Base-by-base conservation (phyloP, 2,113 vertebrate genomes). In the Scomber scombrus region DNA sequence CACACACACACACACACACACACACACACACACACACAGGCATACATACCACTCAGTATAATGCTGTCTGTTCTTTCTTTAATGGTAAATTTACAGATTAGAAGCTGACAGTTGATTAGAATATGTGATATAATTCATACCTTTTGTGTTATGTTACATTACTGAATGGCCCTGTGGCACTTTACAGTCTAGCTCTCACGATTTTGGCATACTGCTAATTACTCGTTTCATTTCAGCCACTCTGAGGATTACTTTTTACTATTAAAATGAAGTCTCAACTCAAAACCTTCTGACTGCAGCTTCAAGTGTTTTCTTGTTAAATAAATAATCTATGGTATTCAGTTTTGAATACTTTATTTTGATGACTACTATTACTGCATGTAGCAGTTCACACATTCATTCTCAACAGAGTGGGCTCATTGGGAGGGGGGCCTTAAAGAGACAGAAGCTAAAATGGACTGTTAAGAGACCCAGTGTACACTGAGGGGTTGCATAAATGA, bases 341-440 rank as follows among this genome's bases (percentile, higher is more conserved):
- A 15, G 34, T 60, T 57, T 73, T 4, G 54, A 55, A 72, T 55
- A 55, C 40, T 69, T 12, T 58, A 7, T 63, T 56, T 40, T 58
- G 10, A 13, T 29, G 58, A 13, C 14, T 11, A 14, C 6, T 8
- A 15, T 62, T n/a, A 11, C 34, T 68, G 50, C 46, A 40, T 64
- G 78, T 34, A 58, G 3, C 58, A 58, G 29, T 66, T 67, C 71
- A 67, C 72, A 69, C 63, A 70, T 74, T 19, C 15, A 34, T 40
- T 26, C 23, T 26, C 23, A 26, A 26, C 23, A 26, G 23, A 26
- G 23, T 26, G 23, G 23, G 23, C 23, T 26, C 23, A 26, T 26
- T 2, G 3, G 23, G 23, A 26, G 23, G 23, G 23, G 23, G 23
- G 23, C 23, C 3, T 26, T 26, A 26, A 26, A 26, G 23, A 26